Conservation (phyloP, 2,113 vertebrate species). For the Callionymus lyra region DNA sequence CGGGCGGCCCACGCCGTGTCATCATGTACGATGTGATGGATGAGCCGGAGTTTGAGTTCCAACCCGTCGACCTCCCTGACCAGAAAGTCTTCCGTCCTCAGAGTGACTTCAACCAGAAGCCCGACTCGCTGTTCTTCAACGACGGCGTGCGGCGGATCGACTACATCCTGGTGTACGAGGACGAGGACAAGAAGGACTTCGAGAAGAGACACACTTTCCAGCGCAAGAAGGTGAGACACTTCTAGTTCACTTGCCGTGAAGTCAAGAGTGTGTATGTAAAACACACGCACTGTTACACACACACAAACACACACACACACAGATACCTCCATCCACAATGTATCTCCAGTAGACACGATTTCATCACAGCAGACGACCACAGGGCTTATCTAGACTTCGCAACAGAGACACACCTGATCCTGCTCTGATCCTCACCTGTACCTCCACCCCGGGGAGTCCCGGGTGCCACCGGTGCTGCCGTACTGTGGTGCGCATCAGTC, state of each 20-base stretch:
- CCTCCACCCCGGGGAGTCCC: too few relatives aligned
- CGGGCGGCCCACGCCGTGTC: background rate
- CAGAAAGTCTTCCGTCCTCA: constrained; percentile 44
- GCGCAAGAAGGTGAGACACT: constrained; percentile 67
- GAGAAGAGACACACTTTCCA: constrained; percentile 66
- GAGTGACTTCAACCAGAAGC: constrained; percentile 77
- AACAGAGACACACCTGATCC: too few relatives aligned
- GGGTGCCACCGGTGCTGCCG: too few relatives aligned
- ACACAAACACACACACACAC: too few relatives aligned
- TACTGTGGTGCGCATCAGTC: too few relatives aligned
- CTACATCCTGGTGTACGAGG: constrained; percentile 87
- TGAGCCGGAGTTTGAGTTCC: constrained; percentile 38
- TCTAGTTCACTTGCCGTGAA: background rate
- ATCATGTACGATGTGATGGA: constrained; percentile 46
- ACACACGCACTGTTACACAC: too few relatives aligned
- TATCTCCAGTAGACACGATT: too few relatives aligned
- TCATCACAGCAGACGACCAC: too few relatives aligned
- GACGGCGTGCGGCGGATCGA: constrained; percentile 82
- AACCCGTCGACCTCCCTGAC: constrained; percentile 6
- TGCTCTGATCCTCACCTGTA: too few relatives aligned
- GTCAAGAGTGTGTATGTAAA: background rate
- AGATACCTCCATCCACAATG: too few relatives aligned
- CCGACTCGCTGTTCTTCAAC: constrained; percentile 81
- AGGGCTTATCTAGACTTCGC: too few relatives aligned
- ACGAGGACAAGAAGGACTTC: constrained; percentile 75